Evolutionary conservation across 1,140 invertebrate genomes (phyloP).

Genomic region (Pseudomyrmex pallidus): DNA sequence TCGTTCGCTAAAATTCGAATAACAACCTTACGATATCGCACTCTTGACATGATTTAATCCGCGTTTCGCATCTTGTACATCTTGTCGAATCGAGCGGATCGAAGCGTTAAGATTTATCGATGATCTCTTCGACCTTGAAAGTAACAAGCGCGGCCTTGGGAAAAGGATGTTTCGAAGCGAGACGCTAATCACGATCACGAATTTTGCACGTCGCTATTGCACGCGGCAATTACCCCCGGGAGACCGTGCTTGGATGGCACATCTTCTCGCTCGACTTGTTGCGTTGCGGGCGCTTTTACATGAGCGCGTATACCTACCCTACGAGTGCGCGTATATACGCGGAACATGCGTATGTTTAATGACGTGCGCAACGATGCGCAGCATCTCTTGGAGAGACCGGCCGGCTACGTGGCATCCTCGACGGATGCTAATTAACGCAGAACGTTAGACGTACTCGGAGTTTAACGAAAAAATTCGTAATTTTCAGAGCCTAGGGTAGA

Average conservation of each 20-base stretch:
- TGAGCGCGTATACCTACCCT: not conserved
- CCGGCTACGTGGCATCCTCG: not conserved
- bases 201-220: conserved; percentile 21
- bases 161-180: conserved; percentile 23
- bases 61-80: too few relatives aligned
- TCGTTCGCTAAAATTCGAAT: too few relatives aligned
- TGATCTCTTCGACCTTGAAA: not conserved
- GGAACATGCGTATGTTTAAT: conserved; percentile 9
- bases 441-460: not conserved
- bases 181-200: not conserved
- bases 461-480: not conserved
- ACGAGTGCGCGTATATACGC: not conserved
- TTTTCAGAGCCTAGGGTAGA: not conserved
- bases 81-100: too few relatives aligned
- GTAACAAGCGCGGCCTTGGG: conserved; percentile 23
- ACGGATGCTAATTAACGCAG: conserved; percentile 37
- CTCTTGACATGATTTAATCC: too few relatives aligned
- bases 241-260: conserved; percentile 16
- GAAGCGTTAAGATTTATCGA: too few relatives aligned
- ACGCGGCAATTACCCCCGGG: conserved; percentile 31
- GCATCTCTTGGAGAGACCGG: not conserved
- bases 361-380: not conserved
- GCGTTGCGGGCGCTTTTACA: not conserved
- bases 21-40: too few relatives aligned
- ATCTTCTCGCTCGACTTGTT: not conserved